These are phyloP conservation scores for Timandra comae DNA, from an alignment of 2,888 invertebrate species.

Conservation along the genomic window DNA sequence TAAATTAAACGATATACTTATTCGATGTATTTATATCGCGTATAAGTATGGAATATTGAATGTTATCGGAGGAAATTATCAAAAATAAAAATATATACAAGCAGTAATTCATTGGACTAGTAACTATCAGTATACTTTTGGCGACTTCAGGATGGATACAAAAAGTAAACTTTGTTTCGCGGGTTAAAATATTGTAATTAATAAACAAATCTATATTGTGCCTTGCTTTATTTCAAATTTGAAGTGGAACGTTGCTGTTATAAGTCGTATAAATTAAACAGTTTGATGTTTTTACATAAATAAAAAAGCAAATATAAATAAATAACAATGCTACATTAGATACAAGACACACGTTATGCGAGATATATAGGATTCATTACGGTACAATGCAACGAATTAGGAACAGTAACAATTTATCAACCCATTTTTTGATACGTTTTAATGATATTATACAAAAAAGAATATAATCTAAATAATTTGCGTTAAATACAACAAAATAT, in stretches of 20 bases:
- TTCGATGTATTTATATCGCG: constrained; percentile 11
- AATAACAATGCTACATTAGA: no score
- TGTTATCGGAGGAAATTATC: constrained; percentile 2
- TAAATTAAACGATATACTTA: constrained; percentile 23
- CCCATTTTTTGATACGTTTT: constrained; percentile 4
- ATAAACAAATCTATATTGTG: constrained; percentile 10
- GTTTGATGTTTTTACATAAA: no score
- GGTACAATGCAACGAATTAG: constrained; percentile 6
- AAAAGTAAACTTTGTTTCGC: no score
- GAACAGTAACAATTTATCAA: background rate
- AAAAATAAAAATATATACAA: no score
- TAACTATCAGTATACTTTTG: no score
- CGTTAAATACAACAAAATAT: no score
- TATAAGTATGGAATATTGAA: constrained; percentile 7
- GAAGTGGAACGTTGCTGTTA: constrained; percentile 2
- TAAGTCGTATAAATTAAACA: background rate
- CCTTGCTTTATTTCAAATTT: constrained; percentile 17
- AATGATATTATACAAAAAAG: constrained; percentile 1
- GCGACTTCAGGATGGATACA: no score
- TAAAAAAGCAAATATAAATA: no score
- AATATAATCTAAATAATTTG: no score
- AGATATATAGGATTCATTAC: no score
- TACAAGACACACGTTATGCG: no score
- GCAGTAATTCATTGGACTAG: no score
- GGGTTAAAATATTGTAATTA: background rate